A percentile compares a stretch with the other conserved stretches of the same genome.
phyloP scores from a whole-genome alignment of 2,797 vertebrate genomes.

The Siniperca obscura region DNA sequence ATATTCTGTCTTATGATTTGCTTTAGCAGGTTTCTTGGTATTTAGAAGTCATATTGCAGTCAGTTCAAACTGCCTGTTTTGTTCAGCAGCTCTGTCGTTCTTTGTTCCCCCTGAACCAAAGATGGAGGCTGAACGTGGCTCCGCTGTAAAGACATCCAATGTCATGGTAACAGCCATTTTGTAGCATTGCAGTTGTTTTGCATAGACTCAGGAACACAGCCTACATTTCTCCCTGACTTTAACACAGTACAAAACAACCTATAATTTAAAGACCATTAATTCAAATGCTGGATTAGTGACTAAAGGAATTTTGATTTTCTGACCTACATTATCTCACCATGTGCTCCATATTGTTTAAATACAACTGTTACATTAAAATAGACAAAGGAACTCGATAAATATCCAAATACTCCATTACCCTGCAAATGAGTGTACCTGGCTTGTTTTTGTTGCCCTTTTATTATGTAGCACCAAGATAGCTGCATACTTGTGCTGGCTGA shows the following conservation, averaged over 20 bases:
- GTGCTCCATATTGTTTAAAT: constrained; percentile 3
- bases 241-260: background rate
- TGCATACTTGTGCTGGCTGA: constrained; percentile 37
- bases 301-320: background rate
- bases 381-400: background rate
- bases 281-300: background rate
- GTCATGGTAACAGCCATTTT: constrained; percentile 80
- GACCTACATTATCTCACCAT: background rate
- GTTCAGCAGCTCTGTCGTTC: background rate
- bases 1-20: rapidly evolving
- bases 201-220: constrained; percentile 24
- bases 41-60: rapidly evolving
- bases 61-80: background rate
- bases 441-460: background rate
- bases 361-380: constrained; percentile 13
- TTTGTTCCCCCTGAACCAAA: constrained; percentile 76
- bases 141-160: constrained; percentile 61
- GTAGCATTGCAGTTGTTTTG: constrained; percentile 64
- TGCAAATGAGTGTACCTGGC: constrained; percentile 1
- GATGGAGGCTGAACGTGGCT: constrained; percentile 77
- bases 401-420: constrained; percentile 27
- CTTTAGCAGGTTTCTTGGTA: background rate
- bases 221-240: background rate
- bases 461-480: background rate
- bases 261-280: background rate